These are phyloP conservation scores for Acronicta psi DNA, from an alignment of 2,888 invertebrate species.

Conservation along the genomic window DNA sequence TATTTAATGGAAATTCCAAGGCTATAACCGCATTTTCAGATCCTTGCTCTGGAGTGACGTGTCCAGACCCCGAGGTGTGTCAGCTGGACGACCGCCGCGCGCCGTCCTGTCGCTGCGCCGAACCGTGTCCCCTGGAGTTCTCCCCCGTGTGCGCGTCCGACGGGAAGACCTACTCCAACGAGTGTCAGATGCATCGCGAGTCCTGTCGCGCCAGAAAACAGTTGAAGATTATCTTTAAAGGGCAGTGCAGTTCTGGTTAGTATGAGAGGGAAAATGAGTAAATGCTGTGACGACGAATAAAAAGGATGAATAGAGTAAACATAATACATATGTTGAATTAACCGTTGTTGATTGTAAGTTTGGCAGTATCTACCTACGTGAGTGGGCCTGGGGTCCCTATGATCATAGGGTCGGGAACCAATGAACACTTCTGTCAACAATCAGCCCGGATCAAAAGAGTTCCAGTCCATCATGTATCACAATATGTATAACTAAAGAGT, in stretches of 20 bases:
- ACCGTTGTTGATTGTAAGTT: too few relatives aligned
- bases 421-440: too few relatives aligned
- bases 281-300: too few relatives aligned
- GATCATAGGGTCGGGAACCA: too few relatives aligned
- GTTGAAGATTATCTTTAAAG: slow-evolving; percentile 93
- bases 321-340: too few relatives aligned
- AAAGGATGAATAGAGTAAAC: too few relatives aligned
- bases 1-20: neutral
- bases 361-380: too few relatives aligned
- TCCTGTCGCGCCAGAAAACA: slow-evolving; percentile 93
- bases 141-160: slow-evolving; percentile 94
- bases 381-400: too few relatives aligned
- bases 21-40: slow-evolving; percentile 85
- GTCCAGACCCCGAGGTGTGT: slow-evolving; percentile 95
- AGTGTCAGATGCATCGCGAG: slow-evolving; percentile 94
- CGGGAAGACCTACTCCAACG: slow-evolving; percentile 95
- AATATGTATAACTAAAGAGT: too few relatives aligned
- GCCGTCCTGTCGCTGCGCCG: slow-evolving; percentile 94
- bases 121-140: slow-evolving; percentile 94
- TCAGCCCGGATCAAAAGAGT: too few relatives aligned
- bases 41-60: slow-evolving; percentile 94
- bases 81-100: slow-evolving; percentile 94
- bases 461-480: too few relatives aligned
- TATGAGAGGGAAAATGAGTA: neutral
- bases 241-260: slow-evolving; percentile 94